A percentile compares a stretch with the other conserved stretches of the same genome.
These are phyloP conservation scores for Crotalus helleri DNA, from an alignment of 2,113 vertebrate species.

Conservation along the genomic window DNA sequence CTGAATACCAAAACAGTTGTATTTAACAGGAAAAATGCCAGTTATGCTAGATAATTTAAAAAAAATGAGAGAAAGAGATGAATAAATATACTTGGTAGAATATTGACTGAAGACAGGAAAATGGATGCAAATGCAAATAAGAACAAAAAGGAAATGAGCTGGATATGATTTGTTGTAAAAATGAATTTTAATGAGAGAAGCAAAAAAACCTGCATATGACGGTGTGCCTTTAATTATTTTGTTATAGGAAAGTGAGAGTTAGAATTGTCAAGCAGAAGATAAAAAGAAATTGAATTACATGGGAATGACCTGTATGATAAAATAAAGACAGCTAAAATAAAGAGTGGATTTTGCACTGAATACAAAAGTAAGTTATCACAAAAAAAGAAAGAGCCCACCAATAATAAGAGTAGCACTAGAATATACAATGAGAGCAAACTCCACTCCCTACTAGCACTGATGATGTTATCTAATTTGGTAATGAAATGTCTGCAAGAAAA, in stretches of 20 bases:
- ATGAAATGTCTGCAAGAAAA: background rate
- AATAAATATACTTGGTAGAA: background rate
- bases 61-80: background rate
- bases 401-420: background rate
- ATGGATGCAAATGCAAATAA: background rate
- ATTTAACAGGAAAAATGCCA: background rate
- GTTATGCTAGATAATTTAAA: background rate
- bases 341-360: background rate
- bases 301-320: background rate
- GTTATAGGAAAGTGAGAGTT: background rate
- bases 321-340: background rate
- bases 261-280: background rate
- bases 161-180: background rate
- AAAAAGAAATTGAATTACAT: background rate
- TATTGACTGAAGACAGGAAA: background rate
- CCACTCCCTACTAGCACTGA: background rate
- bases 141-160: background rate
- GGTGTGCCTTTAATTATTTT: background rate
- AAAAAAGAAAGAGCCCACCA: background rate
- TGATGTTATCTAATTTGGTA: background rate
- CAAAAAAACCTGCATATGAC: background rate
- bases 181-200: background rate
- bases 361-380: background rate
- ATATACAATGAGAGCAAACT: background rate
- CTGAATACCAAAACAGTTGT: background rate